Conservation (phyloP, 2,888 invertebrate genomes). For the Mongoloraphidia duomilia region DNA sequence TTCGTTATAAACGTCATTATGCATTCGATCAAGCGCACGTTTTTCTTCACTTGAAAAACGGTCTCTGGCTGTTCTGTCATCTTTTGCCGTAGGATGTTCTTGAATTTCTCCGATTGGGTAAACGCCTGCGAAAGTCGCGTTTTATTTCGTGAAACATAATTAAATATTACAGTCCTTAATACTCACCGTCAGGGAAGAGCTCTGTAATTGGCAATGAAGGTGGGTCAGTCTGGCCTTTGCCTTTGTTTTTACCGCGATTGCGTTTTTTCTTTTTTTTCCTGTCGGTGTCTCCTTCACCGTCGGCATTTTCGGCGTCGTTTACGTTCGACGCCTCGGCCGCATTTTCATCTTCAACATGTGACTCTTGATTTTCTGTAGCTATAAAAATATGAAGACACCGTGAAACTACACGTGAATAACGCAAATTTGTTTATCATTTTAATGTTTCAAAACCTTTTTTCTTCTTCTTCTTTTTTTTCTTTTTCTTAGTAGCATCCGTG, state of each 20-base stretch:
- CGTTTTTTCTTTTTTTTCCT: conserved; percentile 53
- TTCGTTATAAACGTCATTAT: conserved; percentile 88
- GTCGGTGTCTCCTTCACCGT: conserved; percentile 38
- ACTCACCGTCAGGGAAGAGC: conserved; percentile 63
- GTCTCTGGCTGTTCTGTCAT: conserved; percentile 75
- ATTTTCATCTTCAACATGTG: conserved; percentile 22
- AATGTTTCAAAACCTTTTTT: conserved; percentile 19
- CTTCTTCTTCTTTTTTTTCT: conserved; percentile 28
- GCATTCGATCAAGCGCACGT: conserved; percentile 75
- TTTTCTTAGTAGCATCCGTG: conserved; percentile 27
- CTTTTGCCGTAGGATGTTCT: conserved; percentile 61
- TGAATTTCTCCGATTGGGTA: conserved; percentile 85
- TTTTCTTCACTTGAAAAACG: conserved; percentile 79
- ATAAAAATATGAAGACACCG: too few species aligned
- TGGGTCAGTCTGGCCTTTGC: conserved; percentile 56
- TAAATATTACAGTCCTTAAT: background rate
- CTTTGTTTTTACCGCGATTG: conserved; percentile 37
- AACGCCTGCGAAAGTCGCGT: conserved; percentile 31
- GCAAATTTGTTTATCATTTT: conserved; percentile 15
- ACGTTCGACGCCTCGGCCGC: conserved; percentile 15
- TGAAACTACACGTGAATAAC: background rate
- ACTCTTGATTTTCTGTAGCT: conserved; percentile 5
- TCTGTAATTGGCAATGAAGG: conserved; percentile 79
- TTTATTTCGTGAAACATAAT: too few species aligned
- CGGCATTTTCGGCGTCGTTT: conserved; percentile 31